A percentile compares a stretch with the other conserved stretches of the same genome.
Evolutionary conservation across 2,113 vertebrate species (phyloP).

Genomic region (Nerophis lumbriciformis): DNA sequence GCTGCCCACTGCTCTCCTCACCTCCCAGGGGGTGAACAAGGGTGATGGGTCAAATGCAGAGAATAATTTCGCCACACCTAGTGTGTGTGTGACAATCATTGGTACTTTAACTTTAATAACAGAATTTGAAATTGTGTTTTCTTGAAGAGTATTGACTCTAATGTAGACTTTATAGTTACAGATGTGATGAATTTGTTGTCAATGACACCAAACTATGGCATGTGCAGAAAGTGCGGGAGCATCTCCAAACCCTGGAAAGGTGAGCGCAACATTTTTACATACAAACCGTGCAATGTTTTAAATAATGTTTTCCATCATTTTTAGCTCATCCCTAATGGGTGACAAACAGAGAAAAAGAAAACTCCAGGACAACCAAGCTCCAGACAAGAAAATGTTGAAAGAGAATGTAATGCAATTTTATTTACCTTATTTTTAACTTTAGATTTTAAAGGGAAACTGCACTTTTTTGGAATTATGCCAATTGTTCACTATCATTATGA

Average conservation of each 20-base stretch:
- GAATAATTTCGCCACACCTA: no score
- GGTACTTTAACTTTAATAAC: no score
- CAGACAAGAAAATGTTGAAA: conserved; percentile 87
- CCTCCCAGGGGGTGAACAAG: no score
- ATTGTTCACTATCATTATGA: no score
- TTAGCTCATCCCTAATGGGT: conserved; percentile 80
- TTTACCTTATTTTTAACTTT: background rate
- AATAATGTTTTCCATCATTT: conserved; percentile 4
- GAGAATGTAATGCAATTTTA: conserved; percentile 78
- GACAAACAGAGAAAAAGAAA: conserved; percentile 93
- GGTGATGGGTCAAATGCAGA: no score
- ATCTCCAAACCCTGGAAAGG: conserved; percentile 97
- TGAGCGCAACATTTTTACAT: conserved; percentile 65
- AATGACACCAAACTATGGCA: conserved; percentile 93
- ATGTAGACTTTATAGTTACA: conserved; percentile 80
- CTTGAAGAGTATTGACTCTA: background rate
- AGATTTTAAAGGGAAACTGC: background rate
- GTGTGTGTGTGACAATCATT: no score
- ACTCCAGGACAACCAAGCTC: conserved; percentile 79
- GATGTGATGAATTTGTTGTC: conserved; percentile 97
- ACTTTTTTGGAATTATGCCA: no score
- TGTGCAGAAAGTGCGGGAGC: conserved; percentile 93
- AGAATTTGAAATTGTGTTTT: background rate
- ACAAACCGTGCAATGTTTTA: background rate
- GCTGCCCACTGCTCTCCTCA: no score